Percentiles rank a stretch among this genome's conserved stretches.
Evolutionary conservation across 1,140 invertebrate species (phyloP).

Genomic region (Hormaphis cornu): DNA sequence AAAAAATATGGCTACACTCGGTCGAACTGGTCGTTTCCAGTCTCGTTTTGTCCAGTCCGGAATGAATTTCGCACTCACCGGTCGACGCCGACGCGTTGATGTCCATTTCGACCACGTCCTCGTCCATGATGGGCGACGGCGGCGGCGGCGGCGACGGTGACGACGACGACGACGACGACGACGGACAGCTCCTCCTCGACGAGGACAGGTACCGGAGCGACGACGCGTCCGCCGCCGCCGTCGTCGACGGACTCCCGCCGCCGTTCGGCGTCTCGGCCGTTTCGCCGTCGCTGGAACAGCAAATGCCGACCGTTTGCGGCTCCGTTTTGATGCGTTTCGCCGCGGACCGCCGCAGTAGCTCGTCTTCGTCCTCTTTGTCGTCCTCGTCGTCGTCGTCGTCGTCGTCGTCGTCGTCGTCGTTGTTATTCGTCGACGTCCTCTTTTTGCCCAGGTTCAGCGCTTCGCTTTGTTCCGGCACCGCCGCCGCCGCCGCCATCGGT

Average conservation of each 20-base stretch:
- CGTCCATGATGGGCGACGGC: too few species aligned
- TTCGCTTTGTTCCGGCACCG: constrained; percentile 8
- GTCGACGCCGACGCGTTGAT: not conserved
- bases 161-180: too few species aligned
- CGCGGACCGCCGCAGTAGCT: not conserved
- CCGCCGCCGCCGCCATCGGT: not conserved
- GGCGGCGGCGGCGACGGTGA: too few species aligned
- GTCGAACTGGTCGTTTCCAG: too few species aligned
- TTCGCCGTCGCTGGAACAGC: not conserved
- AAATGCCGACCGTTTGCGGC: not conserved
- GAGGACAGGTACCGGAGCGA: not conserved
- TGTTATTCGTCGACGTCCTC: constrained; percentile 1
- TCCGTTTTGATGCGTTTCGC: constrained; percentile 8
- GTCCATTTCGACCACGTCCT: constrained; percentile 20
- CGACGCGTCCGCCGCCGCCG: not conserved
- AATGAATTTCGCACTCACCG: not conserved
- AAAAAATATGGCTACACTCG: too few species aligned
- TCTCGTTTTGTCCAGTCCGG: too few species aligned
- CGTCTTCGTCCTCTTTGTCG: not conserved
- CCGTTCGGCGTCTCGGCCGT: not conserved
- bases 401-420: constrained; percentile 35
- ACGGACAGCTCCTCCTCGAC: not conserved
- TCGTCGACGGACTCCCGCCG: not conserved
- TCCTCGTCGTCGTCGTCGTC: not conserved
- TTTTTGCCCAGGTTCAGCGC: constrained; percentile 22